Percentiles rank a stretch among this genome's conserved stretches.
phyloP scores from a whole-genome alignment of 2,888 invertebrate species.

The Lacanobia oleracea region DNA sequence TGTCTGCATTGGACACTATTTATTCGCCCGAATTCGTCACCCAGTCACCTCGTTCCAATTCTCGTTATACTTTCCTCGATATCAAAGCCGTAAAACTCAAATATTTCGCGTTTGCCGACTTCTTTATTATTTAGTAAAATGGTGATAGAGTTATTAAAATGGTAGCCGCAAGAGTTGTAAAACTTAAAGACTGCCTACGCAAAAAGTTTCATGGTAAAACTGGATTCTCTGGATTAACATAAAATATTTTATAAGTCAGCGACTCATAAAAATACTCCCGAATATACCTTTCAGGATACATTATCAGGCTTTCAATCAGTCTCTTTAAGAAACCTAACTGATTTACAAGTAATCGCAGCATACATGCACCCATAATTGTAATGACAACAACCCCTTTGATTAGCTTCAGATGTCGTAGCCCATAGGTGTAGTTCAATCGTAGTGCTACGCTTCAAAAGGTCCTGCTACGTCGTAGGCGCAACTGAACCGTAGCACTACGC shows the following conservation, averaged over 20 bases:
- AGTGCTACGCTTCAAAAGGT: constrained; percentile 5
- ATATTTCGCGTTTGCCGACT: constrained; percentile 6
- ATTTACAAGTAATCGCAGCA: not conserved
- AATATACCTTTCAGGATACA: too few relatives aligned
- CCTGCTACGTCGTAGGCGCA: constrained; percentile 24
- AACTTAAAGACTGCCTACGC: constrained; percentile 2
- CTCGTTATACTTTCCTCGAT: constrained; percentile 15
- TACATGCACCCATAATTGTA: not conserved
- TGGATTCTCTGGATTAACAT: not conserved
- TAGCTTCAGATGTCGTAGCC: not conserved
- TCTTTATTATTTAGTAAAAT: constrained; percentile 23
- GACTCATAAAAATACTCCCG: not conserved
- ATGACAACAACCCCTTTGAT: not conserved
- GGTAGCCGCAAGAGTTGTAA: not conserved
- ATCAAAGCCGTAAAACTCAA: constrained; percentile 26
- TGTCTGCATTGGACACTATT: constrained; percentile 15
- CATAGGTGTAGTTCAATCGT: constrained; percentile 2
- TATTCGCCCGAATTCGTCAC: constrained; percentile 17
- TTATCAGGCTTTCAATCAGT: too few relatives aligned
- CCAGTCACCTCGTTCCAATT: constrained; percentile 44
- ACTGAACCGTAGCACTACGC: not conserved
- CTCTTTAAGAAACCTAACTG: not conserved
- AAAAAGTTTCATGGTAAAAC: not conserved
- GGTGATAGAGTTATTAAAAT: constrained; percentile 27
- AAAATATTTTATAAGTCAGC: not conserved